These are phyloP conservation scores for Acropternis orthonyx DNA, from an alignment of 2,797 vertebrate genomes.

Conservation along the genomic window DNA sequence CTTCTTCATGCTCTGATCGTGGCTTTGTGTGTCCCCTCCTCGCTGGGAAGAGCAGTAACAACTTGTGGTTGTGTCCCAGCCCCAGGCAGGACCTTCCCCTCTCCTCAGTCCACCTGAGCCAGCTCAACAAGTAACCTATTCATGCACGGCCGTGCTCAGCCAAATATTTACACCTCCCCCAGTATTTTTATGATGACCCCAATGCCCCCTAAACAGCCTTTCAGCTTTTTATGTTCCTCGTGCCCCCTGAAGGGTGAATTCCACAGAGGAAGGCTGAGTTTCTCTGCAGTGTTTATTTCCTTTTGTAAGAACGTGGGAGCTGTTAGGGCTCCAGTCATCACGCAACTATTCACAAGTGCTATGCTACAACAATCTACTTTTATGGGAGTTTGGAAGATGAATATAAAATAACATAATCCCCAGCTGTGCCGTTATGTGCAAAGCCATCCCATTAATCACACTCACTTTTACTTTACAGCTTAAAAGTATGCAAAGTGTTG, in stretches of 20 bases:
- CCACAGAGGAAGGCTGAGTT: neutral
- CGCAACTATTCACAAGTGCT: conserved; percentile 29
- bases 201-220: neutral
- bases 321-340: neutral
- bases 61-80: too few relatives aligned
- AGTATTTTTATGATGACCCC: neutral
- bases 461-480: conserved; percentile 38
- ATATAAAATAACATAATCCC: conserved; percentile 58
- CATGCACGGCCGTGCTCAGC: neutral
- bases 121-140: neutral
- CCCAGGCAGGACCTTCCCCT: too few relatives aligned
- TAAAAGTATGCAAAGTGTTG: conserved; percentile 30
- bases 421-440: conserved; percentile 47
- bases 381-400: conserved; percentile 58
- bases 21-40: neutral
- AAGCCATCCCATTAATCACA: conserved; percentile 52
- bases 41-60: neutral
- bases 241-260: neutral
- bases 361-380: conserved; percentile 51
- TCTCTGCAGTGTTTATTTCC: neutral
- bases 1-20: rapidly evolving
- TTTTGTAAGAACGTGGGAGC: neutral
- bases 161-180: neutral
- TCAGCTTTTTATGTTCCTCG: neutral
- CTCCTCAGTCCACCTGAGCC: neutral